Conservation (phyloP, 2,113 vertebrate genomes). For the Neopipo cinnamomea region DNA sequence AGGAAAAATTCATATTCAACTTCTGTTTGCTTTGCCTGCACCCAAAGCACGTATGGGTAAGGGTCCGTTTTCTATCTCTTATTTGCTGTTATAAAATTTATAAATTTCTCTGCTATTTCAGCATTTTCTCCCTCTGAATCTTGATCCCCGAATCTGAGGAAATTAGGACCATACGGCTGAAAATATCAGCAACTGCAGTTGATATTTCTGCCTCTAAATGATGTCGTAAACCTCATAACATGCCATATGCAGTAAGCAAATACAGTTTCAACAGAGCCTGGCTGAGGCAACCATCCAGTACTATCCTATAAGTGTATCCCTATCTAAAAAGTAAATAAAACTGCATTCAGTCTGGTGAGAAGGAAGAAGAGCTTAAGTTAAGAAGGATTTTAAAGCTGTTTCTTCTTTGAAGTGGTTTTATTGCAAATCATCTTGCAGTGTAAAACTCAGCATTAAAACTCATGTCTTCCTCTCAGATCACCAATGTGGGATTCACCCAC, state of each 20-base stretch:
- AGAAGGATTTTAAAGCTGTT: constrained; percentile 15
- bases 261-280: background rate
- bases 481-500: background rate
- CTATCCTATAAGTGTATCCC: background rate
- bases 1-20: background rate
- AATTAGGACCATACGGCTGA: background rate
- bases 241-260: background rate
- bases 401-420: constrained; percentile 26
- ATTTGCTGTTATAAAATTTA: background rate
- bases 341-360: background rate
- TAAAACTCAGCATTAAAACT: constrained; percentile 4
- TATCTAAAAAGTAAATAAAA: constrained; percentile 29
- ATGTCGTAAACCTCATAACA: background rate
- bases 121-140: background rate
- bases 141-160: background rate
- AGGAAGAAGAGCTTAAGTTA: constrained; percentile 13
- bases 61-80: background rate
- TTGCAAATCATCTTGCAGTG: background rate
- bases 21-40: background rate
- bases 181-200: background rate
- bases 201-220: background rate
- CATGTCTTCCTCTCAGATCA: background rate
- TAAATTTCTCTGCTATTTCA: background rate
- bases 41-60: background rate
- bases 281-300: background rate